phyloP scores from a whole-genome alignment of 2,888 invertebrate species.

The Clistopyga incitator region DNA sequence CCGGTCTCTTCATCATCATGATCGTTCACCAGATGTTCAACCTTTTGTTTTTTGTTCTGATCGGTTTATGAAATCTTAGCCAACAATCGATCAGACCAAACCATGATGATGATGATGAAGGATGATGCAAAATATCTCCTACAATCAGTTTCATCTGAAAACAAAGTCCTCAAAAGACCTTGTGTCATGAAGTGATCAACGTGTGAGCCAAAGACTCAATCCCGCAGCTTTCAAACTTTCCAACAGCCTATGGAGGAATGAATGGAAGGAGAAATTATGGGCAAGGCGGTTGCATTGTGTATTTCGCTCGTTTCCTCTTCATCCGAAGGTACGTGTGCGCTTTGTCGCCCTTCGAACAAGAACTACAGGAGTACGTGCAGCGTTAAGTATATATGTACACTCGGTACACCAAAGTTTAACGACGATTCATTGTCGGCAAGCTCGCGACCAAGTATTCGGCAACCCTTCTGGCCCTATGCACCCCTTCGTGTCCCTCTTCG shows the following conservation, averaged over 20 bases:
- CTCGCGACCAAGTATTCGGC: constrained; percentile 25
- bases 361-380: constrained; percentile 20
- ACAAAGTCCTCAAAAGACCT: background rate
- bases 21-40: background rate
- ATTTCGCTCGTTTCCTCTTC: background rate
- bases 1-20: no score
- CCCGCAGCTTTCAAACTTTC: background rate
- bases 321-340: background rate
- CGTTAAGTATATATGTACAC: constrained; percentile 2
- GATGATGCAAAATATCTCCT: no score
- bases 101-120: no score
- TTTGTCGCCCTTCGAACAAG: background rate
- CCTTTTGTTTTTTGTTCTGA: background rate
- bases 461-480: constrained; percentile 19
- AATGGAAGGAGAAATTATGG: constrained; percentile 12
- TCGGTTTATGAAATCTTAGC: background rate
- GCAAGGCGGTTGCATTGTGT: background rate
- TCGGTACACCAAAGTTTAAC: constrained; percentile 36
- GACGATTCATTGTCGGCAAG: constrained; percentile 40
- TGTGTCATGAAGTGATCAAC: background rate
- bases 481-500: constrained; percentile 23
- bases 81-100: background rate
- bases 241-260: background rate
- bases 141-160: no score
- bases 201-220: background rate